A percentile compares a stretch with the other conserved stretches of the same genome.
Conservation (phyloP, 2,797 vertebrate genomes). For the Alosa sapidissima region DNA sequence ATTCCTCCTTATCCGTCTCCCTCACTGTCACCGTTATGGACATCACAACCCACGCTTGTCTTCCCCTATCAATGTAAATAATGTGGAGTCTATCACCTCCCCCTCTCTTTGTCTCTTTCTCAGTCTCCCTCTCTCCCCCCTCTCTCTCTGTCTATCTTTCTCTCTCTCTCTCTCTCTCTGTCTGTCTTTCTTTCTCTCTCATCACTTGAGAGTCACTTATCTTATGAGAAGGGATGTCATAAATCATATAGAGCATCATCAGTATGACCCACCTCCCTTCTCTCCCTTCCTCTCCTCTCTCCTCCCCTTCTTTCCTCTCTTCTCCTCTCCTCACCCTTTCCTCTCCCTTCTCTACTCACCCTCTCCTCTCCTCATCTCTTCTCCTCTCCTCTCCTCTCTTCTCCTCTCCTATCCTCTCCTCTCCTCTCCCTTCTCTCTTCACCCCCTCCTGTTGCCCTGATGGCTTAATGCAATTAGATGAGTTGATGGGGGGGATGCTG, state of each 20-base stretch:
- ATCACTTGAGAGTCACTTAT: neutral
- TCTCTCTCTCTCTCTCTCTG: neutral
- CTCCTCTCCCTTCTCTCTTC: neutral
- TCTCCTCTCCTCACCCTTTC: neutral
- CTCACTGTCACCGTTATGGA: neutral
- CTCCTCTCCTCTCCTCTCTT: neutral
- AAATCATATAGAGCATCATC: neutral
- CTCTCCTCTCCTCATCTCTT: neutral
- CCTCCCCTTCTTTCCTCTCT: neutral
- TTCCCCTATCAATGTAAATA: neutral
- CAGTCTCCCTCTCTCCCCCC: neutral
- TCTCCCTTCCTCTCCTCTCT: neutral
- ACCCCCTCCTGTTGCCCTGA: neutral
- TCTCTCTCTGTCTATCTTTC: too few species aligned
- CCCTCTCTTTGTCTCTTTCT: neutral
- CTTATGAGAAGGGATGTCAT: neutral
- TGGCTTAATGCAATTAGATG: conserved; percentile 2
- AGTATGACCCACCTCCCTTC: neutral
- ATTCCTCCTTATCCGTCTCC: neutral
- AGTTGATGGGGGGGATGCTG: conserved; percentile 4
- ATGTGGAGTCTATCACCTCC: neutral
- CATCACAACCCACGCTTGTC: neutral
- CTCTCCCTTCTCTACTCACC: neutral
- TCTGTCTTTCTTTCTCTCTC: neutral
- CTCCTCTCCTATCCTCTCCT: neutral